Conservation (phyloP, 1,140 invertebrate species). For the Oncopeltus fasciatus region DNA sequence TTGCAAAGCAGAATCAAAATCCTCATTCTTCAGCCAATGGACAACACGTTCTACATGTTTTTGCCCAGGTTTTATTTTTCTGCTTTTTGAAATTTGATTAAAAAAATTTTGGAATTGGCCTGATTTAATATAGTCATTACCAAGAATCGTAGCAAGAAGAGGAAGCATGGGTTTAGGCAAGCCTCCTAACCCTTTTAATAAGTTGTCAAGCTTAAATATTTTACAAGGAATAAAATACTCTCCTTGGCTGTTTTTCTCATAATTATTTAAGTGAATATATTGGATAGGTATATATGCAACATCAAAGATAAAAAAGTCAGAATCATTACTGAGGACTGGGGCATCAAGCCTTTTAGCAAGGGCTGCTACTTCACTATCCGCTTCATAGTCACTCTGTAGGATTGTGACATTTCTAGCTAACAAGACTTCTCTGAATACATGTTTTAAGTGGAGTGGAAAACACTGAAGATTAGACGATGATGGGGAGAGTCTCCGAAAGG, state of each 20-base stretch:
- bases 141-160: slow-evolving; percentile 61
- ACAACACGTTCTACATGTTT: slow-evolving; percentile 47
- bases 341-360: slow-evolving; percentile 57
- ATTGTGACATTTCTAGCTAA: slow-evolving; percentile 44
- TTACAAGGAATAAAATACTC: slow-evolving; percentile 39
- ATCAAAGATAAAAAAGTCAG: slow-evolving; percentile 81
- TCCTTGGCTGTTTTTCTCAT: slow-evolving; percentile 15
- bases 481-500: slow-evolving; percentile 10
- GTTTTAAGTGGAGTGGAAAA: slow-evolving; percentile 52
- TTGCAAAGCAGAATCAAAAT: slow-evolving; percentile 49
- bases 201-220: slow-evolving; percentile 54
- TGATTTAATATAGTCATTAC: slow-evolving; percentile 72
- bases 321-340: slow-evolving; percentile 76
- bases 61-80: slow-evolving; percentile 38
- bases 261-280: slow-evolving; percentile 36
- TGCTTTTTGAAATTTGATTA: slow-evolving; percentile 39
- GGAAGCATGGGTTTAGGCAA: slow-evolving; percentile 51
- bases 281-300: slow-evolving; percentile 64
- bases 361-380: slow-evolving; percentile 68
- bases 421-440: slow-evolving; percentile 55
- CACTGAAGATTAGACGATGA: slow-evolving; percentile 26
- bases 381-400: slow-evolving; percentile 66
- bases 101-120: slow-evolving; percentile 55
- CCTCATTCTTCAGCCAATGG: slow-evolving; percentile 55
- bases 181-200: slow-evolving; percentile 47